Base-by-base conservation (phyloP, 2,888 invertebrate species). In the Sesia bembeciformis region DNA sequence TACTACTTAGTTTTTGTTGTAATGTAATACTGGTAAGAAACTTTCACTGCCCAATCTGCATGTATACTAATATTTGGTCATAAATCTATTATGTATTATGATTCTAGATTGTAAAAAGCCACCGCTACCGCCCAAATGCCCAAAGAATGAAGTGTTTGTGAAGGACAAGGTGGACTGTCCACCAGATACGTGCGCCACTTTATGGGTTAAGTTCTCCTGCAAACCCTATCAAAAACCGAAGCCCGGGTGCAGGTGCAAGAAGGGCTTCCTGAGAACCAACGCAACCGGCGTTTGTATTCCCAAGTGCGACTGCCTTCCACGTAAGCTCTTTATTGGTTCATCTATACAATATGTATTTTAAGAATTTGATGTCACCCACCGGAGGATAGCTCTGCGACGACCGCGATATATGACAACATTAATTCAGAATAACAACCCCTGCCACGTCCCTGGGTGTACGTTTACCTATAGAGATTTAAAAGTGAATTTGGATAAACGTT, bases 221-320 rank as follows among this genome's bases (percentile, higher is more conserved):
- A 40, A 39, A 4, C 53, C 53, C 4, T n/a, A 57, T 40, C 53
- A 56, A 50, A 52, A 52, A 4, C n/a, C 46, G 5, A n/a, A 49
- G 50, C 53, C 52, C 7, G 38, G 50, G 5, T 57, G 57, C 46
- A 57, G 54, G n/a, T 57, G 57, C 40, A 54, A 53, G 49, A 43
- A 56, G 5, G 50, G 50, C 5, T 56, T 56, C 41, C 7, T 54
- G 51, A 54, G 57, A 38, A 57, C 52, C 4, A 57, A 57, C n/a
- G 49, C 46, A 8, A 54, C 55, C 3, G 56, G 56, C 3, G 52
- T 54, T n/a, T 57, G 57, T 23, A 46, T 57, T 1, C 56, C 57
- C 8, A 5, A 40, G 39, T 55, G 53, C n/a, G 38, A 53, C n/a
- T 57, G 57, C n/a, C 56, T 57, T 7, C 57, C 57, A 23, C 56